Evolutionary conservation across 2,888 invertebrate genomes (phyloP).

Genomic region (Lasioglossum figueresi): DNA sequence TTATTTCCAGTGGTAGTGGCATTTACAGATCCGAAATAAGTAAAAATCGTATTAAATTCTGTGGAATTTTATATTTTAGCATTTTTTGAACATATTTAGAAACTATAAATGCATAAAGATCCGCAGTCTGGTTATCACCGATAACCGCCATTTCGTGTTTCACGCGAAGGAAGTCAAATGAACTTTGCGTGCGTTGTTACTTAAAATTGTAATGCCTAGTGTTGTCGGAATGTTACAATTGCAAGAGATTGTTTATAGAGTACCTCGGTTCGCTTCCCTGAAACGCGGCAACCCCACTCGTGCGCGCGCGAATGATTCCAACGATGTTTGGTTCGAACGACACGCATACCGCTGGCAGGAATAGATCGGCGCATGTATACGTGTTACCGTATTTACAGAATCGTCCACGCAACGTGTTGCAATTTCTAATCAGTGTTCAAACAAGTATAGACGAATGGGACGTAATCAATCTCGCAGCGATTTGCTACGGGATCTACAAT

Average conservation of each 20-base stretch:
- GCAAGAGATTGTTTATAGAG: background rate
- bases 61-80: no score
- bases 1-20: no score
- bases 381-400: background rate
- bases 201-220: background rate
- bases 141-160: background rate
- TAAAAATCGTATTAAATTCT: no score
- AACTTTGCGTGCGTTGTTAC: background rate
- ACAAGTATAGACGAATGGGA: constrained; percentile 22
- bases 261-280: background rate
- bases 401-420: background rate
- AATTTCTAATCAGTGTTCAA: constrained; percentile 16
- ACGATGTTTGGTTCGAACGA: background rate
- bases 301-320: background rate
- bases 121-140: no score
- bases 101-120: no score
- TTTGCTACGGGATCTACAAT: background rate
- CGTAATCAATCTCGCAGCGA: constrained; percentile 34
- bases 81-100: no score
- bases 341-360: background rate
- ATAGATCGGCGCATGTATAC: background rate
- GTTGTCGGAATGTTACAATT: background rate
- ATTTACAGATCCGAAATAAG: no score
- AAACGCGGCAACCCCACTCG: background rate
- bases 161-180: background rate